Percentiles rank a stretch among this genome's conserved stretches.
Evolutionary conservation across 2,888 invertebrate genomes (phyloP).

Genomic region (Phytoseiulus persimilis): DNA sequence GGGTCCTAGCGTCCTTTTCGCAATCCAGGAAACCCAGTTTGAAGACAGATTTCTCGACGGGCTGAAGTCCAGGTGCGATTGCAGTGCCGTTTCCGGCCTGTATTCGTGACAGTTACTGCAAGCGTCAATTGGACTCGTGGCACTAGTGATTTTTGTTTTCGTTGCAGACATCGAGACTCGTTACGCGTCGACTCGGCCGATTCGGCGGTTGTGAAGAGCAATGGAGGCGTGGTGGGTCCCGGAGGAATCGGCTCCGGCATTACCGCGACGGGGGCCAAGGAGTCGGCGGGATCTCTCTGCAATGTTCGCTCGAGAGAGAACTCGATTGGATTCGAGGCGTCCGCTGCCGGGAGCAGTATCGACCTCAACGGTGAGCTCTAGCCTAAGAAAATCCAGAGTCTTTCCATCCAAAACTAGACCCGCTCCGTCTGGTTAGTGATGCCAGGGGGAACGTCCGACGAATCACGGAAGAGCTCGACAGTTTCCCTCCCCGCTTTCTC

Average conservation of each 20-base stretch:
- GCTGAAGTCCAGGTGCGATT: neutral
- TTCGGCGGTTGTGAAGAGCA: constrained; percentile 33
- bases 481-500: too few relatives aligned
- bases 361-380: constrained; percentile 28
- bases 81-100: neutral
- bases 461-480: too few relatives aligned
- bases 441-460: too few relatives aligned
- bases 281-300: constrained; percentile 34
- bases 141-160: neutral
- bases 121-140: neutral
- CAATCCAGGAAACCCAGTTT: constrained; percentile 17
- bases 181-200: constrained; percentile 37
- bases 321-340: constrained; percentile 35
- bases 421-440: too few relatives aligned
- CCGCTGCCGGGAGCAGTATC: constrained; percentile 38
- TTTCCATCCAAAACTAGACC: neutral
- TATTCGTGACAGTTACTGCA: neutral
- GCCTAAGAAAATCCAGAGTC: neutral
- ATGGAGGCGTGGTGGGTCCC: neutral
- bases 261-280: constrained; percentile 21
- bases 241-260: neutral
- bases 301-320: constrained; percentile 34
- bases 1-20: constrained; percentile 14
- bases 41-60: neutral
- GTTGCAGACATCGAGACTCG: constrained; percentile 24